Percentiles rank a stretch among this genome's conserved stretches.
phyloP scores from a whole-genome alignment of 1,140 invertebrate genomes.

The Papilio aristodemus region DNA sequence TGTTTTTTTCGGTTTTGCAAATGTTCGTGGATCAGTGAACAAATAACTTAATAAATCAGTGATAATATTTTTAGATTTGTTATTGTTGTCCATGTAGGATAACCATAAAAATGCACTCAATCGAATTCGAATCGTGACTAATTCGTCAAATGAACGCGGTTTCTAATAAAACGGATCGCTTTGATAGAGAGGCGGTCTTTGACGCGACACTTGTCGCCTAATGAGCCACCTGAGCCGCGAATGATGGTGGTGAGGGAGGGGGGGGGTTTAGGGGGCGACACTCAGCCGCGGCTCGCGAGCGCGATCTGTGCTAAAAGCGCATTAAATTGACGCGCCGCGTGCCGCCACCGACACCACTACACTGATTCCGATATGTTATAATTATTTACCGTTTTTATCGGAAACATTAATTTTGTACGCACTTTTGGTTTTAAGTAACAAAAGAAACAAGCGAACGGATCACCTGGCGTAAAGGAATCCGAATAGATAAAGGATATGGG shows the following conservation, averaged over 20 bases:
- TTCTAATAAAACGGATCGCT: constrained; percentile 30
- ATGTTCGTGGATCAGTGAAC: too few relatives aligned
- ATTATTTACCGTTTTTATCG: neutral
- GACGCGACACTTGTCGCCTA: constrained; percentile 54
- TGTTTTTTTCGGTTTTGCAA: neutral
- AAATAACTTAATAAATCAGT: too few relatives aligned
- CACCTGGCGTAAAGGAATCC: too few relatives aligned
- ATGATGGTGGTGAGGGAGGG: neutral
- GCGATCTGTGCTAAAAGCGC: constrained; percentile 60
- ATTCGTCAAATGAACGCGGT: constrained; percentile 20
- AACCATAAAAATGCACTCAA: neutral
- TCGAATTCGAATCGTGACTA: constrained; percentile 2
- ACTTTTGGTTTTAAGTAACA: too few relatives aligned
- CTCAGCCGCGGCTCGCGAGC: too few relatives aligned
- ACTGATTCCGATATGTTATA: neutral
- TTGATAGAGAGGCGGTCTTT: constrained; percentile 36
- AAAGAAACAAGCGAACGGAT: too few relatives aligned
- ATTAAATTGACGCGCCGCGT: constrained; percentile 48
- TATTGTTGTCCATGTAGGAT: too few relatives aligned
- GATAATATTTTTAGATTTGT: too few relatives aligned
- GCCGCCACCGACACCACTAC: neutral
- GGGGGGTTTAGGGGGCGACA: constrained; percentile 48
- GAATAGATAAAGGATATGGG: too few relatives aligned
- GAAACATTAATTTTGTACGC: too few relatives aligned
- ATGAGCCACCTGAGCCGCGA: constrained; percentile 55